These are phyloP conservation scores for Pomatorhinus ruficollis DNA, from an alignment of 2,113 vertebrate genomes.

Conservation along the genomic window DNA sequence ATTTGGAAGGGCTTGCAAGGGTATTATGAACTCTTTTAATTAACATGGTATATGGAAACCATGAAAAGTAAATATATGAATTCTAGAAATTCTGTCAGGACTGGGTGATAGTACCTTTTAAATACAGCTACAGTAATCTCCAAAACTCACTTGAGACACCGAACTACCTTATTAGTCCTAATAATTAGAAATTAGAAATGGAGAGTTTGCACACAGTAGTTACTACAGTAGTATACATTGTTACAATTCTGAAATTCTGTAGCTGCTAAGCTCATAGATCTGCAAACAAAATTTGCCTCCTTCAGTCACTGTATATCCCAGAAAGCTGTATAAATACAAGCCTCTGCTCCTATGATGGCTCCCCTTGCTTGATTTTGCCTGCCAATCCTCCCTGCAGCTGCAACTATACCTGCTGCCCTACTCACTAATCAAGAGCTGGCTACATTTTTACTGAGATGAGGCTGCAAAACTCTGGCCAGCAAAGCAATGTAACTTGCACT, in stretches of 20 bases:
- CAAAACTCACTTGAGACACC: background rate
- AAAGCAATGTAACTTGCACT: background rate
- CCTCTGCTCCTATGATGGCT: background rate
- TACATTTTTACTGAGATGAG: background rate
- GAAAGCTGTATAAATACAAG: background rate
- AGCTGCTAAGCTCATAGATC: background rate
- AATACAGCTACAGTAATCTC: background rate
- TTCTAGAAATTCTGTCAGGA: background rate
- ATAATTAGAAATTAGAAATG: background rate
- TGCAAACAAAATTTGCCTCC: background rate
- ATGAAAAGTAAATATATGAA: background rate
- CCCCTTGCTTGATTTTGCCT: background rate
- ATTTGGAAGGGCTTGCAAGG: background rate
- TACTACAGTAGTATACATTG: too few species aligned
- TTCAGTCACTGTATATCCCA: background rate
- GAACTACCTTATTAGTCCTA: background rate
- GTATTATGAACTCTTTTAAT: background rate
- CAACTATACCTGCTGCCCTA: background rate
- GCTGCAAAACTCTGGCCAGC: background rate
- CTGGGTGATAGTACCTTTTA: background rate
- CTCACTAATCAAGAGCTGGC: background rate
- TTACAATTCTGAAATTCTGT: background rate
- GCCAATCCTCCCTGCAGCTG: background rate
- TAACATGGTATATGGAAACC: background rate
- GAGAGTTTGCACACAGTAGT: background rate